Base-by-base conservation (phyloP, 2,113 vertebrate species). In the Lethenteron camtschaticum region DNA sequence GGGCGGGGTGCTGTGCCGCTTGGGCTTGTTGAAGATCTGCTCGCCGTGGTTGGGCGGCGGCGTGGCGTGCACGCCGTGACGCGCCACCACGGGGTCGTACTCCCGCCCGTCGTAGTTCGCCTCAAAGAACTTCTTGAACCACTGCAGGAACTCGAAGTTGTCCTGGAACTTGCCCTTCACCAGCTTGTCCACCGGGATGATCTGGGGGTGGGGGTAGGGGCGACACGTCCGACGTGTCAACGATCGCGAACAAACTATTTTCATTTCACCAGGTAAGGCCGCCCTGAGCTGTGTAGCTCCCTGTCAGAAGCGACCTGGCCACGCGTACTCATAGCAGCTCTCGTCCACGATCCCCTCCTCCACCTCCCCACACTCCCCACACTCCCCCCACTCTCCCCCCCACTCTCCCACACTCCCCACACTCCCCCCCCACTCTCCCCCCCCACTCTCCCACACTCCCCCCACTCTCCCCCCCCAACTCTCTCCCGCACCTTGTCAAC, bases 401-500 rank as follows among this genome's bases (percentile, higher is more conserved):
- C 8, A 66, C 60, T 66, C n/a, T 66, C 60, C 60, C 60, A 66
- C 14, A 5, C 14, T 16, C 60, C 7, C 60, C 60, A 63, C 60
- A 1, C n/a, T 16, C 60, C 60, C 9, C n/a, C 60, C 9, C 60
- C 60, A n/a, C n/a, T n/a, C 18, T 8, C 60, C 60, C n/a, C 14
- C 8, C n/a, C 8, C 8, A 66, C 60, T 66, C n/a, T 66, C 60
- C 60, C 60, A 66, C 14, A 5, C 14, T 16, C 60, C 6, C 60
- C 7, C 60, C 60, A 63, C 60, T 3, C n/a, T 16, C 60, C 60
- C 9, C n/a, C 60, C 9, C 60, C 60, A 4, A 41, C 41, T 41
- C 41, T 41, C n/a, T 2, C 60, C 8, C 10, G 5, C 10, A 95
- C 92, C 82, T 71, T 71, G 18, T 71, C 71, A 16, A 71, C 71